phyloP scores from a whole-genome alignment of 2,113 vertebrate genomes.

The Pteruthius melanotis region DNA sequence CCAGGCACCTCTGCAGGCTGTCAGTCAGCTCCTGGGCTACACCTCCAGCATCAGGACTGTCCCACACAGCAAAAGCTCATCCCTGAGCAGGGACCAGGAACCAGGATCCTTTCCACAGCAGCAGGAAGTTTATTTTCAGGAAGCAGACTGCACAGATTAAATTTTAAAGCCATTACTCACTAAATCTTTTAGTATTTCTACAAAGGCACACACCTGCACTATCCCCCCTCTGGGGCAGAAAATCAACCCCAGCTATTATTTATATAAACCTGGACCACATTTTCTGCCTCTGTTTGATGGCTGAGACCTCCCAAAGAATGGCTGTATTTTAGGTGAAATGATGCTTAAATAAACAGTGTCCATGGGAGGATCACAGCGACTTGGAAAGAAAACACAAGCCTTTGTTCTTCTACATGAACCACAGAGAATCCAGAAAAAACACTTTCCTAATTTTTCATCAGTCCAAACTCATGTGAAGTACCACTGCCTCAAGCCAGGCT shows the following conservation, averaged over 20 bases:
- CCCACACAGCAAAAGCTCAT: not conserved
- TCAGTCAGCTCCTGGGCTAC: too few relatives aligned
- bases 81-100: not conserved
- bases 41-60: accelerated
- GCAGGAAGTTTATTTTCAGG: not conserved
- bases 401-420: not conserved
- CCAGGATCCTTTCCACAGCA: not conserved
- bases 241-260: not conserved
- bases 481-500: not conserved
- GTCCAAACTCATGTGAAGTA: not conserved
- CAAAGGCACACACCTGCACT: not conserved
- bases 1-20: not conserved
- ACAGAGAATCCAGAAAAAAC: not conserved
- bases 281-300: not conserved
- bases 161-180: not conserved
- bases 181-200: not conserved
- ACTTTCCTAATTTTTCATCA: not conserved
- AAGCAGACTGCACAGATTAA: not conserved
- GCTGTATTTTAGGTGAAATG: not conserved
- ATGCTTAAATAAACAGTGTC: not conserved
- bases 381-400: not conserved
- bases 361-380: not conserved
- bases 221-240: not conserved
- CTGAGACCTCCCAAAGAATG: not conserved
- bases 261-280: not conserved